These are phyloP conservation scores for Thalassoma bifasciatum DNA, from an alignment of 2,113 vertebrate genomes.

Conservation along the genomic window DNA sequence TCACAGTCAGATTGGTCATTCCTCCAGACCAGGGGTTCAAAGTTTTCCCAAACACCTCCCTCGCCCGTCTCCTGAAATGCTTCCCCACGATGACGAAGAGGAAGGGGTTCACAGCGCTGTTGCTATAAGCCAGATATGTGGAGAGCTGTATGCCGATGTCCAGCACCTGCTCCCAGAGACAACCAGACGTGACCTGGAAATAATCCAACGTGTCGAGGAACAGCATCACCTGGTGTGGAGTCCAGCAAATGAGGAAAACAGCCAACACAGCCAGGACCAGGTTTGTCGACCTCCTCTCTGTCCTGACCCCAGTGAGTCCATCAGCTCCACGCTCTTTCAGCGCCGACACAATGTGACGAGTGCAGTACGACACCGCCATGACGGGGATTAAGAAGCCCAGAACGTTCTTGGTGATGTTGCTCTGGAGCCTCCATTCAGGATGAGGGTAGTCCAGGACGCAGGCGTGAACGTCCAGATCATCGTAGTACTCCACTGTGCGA, in stretches of 20 bases:
- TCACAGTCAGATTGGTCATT: slow-evolving; percentile 17
- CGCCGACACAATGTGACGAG: slow-evolving; percentile 62
- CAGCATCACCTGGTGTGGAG: slow-evolving; percentile 86
- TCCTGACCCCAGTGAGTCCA: slow-evolving; percentile 76
- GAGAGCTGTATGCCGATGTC: slow-evolving; percentile 81
- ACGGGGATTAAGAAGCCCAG: slow-evolving; percentile 76
- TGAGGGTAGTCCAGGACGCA: slow-evolving; percentile 78
- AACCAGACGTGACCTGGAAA: slow-evolving; percentile 52
- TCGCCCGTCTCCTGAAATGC: slow-evolving; percentile 86
- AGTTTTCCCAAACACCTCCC: slow-evolving; percentile 76
- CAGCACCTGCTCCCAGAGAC: slow-evolving; percentile 61
- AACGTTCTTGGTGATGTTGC: slow-evolving; percentile 66
- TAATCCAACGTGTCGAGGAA: slow-evolving; percentile 83
- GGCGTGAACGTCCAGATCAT: slow-evolving; percentile 40
- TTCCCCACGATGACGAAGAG: slow-evolving; percentile 90
- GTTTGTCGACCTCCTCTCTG: slow-evolving; percentile 83
- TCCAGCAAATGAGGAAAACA: slow-evolving; percentile 88
- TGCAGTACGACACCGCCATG: slow-evolving; percentile 67
- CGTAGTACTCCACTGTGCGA: slow-evolving; percentile 20
- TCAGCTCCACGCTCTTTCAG: slow-evolving; percentile 71
- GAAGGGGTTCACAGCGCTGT: slow-evolving; percentile 90
- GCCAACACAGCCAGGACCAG: slow-evolving; percentile 87
- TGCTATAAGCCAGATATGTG: slow-evolving; percentile 83
- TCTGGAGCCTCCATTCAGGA: slow-evolving; percentile 55
- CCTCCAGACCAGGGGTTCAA: slow-evolving; percentile 48